A percentile compares a stretch with the other conserved stretches of the same genome.
These are phyloP conservation scores for Hypsibius dujardini DNA, from an alignment of 1,140 invertebrate genomes.

Conservation along the genomic window DNA sequence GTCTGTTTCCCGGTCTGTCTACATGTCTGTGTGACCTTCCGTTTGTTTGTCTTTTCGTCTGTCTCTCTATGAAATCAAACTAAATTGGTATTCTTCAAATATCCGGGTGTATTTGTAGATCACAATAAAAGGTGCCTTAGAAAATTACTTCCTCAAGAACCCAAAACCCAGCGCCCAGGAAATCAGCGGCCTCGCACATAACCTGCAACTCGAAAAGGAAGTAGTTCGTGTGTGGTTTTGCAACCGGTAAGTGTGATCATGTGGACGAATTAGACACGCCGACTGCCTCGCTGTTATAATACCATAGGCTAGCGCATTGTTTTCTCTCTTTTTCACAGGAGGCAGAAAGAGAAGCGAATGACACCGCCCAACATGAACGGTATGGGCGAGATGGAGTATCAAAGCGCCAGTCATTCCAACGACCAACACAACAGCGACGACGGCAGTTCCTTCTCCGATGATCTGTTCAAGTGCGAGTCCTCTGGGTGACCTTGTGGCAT, in stretches of 20 bases:
- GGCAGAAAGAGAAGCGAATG: too few relatives aligned
- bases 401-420: not conserved
- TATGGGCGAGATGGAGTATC: not conserved
- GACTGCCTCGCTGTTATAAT: not conserved
- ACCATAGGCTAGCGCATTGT: not conserved
- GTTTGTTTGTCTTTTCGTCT: not conserved
- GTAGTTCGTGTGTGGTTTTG: slow-evolving; percentile 15
- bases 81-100: not conserved
- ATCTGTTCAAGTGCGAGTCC: not conserved
- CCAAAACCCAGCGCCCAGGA: slow-evolving; percentile 34
- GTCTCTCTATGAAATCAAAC: too few relatives aligned
- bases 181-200: slow-evolving; percentile 30
- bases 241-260: not conserved
- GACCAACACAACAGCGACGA: not conserved
- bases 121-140: slow-evolving; percentile 30
- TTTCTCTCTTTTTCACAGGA: too few relatives aligned
- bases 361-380: not conserved
- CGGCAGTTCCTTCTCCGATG: not conserved
- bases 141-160: slow-evolving; percentile 32
- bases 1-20: too few relatives aligned
- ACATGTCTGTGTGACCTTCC: not conserved
- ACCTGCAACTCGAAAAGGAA: slow-evolving; percentile 33
- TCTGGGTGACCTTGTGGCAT: too few relatives aligned
- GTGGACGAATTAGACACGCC: not conserved
- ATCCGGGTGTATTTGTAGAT: slow-evolving; percentile 21